Evolutionary conservation across 2,888 invertebrate genomes (phyloP), one percentile per base, ranked within the genome.

Genomic region (Lepas anatifera): DNA sequence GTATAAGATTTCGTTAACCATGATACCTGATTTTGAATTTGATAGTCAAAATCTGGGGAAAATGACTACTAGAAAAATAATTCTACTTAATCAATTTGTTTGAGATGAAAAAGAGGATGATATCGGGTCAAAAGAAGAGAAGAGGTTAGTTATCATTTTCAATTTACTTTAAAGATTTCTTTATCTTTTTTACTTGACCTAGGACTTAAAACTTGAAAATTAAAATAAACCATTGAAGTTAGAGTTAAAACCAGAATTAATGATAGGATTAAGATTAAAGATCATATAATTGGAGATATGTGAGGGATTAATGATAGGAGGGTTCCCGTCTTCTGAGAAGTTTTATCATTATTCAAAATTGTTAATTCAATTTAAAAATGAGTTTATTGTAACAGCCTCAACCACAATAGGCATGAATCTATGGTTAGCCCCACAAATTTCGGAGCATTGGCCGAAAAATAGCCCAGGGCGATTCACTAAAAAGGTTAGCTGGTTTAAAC

Each of bases 351-450:
- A n/a, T 80, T 83, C 84, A 85, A 84, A 85, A 85, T 83, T 84
- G 85, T 83, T 85, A 50, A 72, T 32, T 68, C 72, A 73, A 13
- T 69, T 69, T 50, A 70, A n/a, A 29, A 73, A 72, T 7, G 39
- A 29, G 1, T 69, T 41, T 29, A 69, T 46, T 27, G 70, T 67
- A 18, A 84, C 81, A 77, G 82, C 83, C 85, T 87, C 86, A 76
- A 87, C 79, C 71, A 84, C 83, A 84, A 89, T 88, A 46, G 89
- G 89, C 81, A 90, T 90, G 84, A 89, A 89, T 71, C 87, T 87
- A 79, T 90, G 89, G 78, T 90, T 89, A 69, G 86, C 85, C 0
- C 89, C 89, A 81, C 89, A 90, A 82, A 90, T 89, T 85, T 90
- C 89, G 75, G 89, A 89, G 78, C 89, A 90, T 85, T 89, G 88